These are phyloP conservation scores for Catotricha subobsoleta DNA, from an alignment of 2,888 invertebrate species.

Conservation along the genomic window DNA sequence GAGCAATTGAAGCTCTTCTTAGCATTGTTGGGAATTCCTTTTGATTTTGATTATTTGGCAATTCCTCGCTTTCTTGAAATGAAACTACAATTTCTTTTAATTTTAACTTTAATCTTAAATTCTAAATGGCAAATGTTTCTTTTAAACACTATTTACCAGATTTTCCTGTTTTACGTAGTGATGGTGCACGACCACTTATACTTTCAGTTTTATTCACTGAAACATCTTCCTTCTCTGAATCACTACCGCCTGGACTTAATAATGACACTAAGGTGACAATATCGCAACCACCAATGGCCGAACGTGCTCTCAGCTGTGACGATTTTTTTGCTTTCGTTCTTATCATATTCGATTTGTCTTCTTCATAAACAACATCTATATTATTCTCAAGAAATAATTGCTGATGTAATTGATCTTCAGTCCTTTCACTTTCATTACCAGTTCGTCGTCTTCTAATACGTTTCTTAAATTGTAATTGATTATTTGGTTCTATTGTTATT, in stretches of 20 bases:
- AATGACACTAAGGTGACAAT: constrained; percentile 50
- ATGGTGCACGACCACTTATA: constrained; percentile 17
- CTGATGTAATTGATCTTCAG: neutral
- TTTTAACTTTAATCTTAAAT: neutral
- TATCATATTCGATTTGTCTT: neutral
- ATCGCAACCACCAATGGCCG: constrained; percentile 23
- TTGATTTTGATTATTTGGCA: constrained; percentile 12
- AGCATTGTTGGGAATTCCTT: constrained; percentile 27
- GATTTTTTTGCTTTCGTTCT: neutral
- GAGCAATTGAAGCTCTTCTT: constrained; percentile 26
- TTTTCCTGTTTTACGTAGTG: constrained; percentile 27
- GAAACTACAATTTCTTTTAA: constrained; percentile 20
- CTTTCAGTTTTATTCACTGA: constrained; percentile 11
- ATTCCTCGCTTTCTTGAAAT: constrained; percentile 28
- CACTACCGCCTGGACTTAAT: constrained; percentile 45
- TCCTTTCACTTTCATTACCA: neutral
- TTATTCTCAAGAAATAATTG: no score
- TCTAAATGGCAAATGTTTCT: neutral
- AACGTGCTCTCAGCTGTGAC: constrained; percentile 19
- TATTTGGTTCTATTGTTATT: constrained; percentile 15
- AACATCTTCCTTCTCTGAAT: constrained; percentile 35
- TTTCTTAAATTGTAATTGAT: constrained; percentile 7
- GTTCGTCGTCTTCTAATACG: constrained; percentile 9
- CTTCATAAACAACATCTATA: neutral
- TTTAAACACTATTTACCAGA: constrained; percentile 20